Evolutionary conservation across 2,888 invertebrate genomes (phyloP).

Genomic region (Brachyptera risi): DNA sequence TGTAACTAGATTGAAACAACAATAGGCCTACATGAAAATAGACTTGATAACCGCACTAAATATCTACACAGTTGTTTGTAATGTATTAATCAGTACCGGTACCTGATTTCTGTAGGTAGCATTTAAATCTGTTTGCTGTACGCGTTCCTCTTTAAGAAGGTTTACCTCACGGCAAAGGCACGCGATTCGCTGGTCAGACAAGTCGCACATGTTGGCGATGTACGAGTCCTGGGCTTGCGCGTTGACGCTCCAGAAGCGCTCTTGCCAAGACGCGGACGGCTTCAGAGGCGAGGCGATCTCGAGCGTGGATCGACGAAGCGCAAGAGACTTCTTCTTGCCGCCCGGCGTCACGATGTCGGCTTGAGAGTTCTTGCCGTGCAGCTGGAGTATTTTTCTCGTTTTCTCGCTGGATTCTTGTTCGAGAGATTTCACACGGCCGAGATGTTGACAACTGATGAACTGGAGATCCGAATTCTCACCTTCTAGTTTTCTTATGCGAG

Average conservation of each 20-base stretch:
- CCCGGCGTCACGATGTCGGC: slow-evolving; percentile 39
- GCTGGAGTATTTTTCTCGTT: slow-evolving; percentile 49
- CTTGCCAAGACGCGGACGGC: slow-evolving; percentile 27
- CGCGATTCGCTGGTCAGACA: slow-evolving; percentile 44
- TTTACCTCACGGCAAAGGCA: slow-evolving; percentile 46
- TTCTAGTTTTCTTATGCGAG: slow-evolving; percentile 51
- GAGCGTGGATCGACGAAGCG: slow-evolving; percentile 21
- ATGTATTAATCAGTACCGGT: no score
- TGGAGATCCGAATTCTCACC: slow-evolving; percentile 57
- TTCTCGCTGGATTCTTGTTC: slow-evolving; percentile 59
- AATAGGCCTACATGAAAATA: no score
- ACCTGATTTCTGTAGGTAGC: slow-evolving; percentile 47
- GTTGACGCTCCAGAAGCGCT: slow-evolving; percentile 23
- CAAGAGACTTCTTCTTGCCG: slow-evolving; percentile 19
- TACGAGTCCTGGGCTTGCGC: slow-evolving; percentile 29
- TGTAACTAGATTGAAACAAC: no score
- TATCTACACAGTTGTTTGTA: no score
- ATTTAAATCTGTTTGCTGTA: slow-evolving; percentile 41
- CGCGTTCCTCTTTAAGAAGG: slow-evolving; percentile 45
- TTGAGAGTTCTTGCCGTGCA: slow-evolving; percentile 46
- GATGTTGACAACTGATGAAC: slow-evolving; percentile 53
- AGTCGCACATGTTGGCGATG: slow-evolving; percentile 28
- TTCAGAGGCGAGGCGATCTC: slow-evolving; percentile 29
- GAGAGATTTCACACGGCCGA: slow-evolving; percentile 55
- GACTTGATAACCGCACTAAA: no score